Conservation (phyloP, 2,113 vertebrate genomes). For the Phrynosoma platyrhinos region DNA sequence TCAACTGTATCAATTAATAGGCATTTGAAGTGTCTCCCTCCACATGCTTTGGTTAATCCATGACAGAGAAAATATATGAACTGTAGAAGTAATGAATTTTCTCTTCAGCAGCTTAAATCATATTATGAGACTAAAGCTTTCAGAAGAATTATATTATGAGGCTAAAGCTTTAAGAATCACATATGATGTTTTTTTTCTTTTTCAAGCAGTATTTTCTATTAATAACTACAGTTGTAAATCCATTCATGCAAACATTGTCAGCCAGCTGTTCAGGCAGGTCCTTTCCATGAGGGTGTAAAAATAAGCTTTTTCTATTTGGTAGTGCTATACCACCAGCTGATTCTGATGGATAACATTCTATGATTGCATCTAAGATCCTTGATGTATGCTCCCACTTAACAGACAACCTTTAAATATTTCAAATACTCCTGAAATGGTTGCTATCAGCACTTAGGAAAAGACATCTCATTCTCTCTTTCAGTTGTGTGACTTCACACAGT, state of each 20-base stretch:
- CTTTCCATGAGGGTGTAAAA: conserved; percentile 63
- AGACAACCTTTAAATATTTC: conserved; percentile 6
- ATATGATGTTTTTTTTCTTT: neutral
- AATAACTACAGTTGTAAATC: conserved; percentile 65
- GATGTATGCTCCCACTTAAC: conserved; percentile 55
- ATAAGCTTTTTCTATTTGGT: conserved; percentile 62
- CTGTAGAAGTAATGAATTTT: neutral
- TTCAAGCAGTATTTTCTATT: conserved; percentile 56
- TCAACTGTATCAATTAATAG: neutral
- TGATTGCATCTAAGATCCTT: conserved; percentile 44
- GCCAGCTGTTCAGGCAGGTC: conserved; percentile 57
- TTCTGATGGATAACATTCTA: conserved; percentile 59
- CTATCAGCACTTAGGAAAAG: conserved; percentile 47
- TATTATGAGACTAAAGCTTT: neutral
- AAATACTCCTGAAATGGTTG: conserved; percentile 50
- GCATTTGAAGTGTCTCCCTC: neutral
- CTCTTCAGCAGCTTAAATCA: neutral
- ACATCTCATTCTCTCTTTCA: neutral
- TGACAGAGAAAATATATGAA: neutral
- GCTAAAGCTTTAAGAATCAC: neutral
- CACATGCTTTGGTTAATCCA: neutral
- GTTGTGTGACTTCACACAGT: conserved; percentile 32
- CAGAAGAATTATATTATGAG: neutral
- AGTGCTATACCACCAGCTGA: conserved; percentile 50
- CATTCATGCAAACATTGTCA: conserved; percentile 50